These are phyloP conservation scores for Anguilla rostrata DNA, from an alignment of 2,113 vertebrate genomes.

Conservation along the genomic window DNA sequence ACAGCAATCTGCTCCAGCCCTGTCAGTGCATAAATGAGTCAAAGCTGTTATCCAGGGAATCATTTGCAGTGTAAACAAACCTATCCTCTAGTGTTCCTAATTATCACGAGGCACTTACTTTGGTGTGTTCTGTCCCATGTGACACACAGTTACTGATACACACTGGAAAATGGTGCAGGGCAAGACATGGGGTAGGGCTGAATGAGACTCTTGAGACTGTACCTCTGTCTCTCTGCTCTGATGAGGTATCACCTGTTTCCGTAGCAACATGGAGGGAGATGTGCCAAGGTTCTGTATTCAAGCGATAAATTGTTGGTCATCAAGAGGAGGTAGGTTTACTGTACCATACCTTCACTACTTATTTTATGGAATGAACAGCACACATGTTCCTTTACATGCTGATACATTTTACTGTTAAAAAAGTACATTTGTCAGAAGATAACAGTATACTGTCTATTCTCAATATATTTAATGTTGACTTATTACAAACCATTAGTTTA, in stretches of 20 bases:
- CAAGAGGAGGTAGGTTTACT: neutral
- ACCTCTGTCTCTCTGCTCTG: conserved; percentile 58
- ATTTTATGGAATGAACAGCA: neutral
- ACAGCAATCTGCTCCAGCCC: neutral
- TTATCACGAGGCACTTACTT: neutral
- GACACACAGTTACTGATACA: conserved; percentile 78
- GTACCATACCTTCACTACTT: neutral
- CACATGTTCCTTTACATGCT: neutral
- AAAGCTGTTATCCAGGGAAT: neutral
- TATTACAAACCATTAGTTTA: too few species aligned
- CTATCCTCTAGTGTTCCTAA: neutral
- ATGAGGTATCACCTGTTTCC: conserved; percentile 77
- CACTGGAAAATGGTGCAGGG: conserved; percentile 68
- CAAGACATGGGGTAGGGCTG: conserved; percentile 70
- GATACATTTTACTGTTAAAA: neutral
- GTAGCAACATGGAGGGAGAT: conserved; percentile 66
- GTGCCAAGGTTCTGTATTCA: neutral
- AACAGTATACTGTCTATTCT: neutral
- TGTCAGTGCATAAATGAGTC: neutral
- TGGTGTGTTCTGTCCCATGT: conserved; percentile 49
- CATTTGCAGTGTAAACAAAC: neutral
- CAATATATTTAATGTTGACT: too few species aligned
- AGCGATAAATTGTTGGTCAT: neutral
- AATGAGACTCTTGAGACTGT: conserved; percentile 70
- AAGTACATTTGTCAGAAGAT: neutral